Conservation (phyloP, 1,140 invertebrate genomes). For the Drusus annulatus region DNA sequence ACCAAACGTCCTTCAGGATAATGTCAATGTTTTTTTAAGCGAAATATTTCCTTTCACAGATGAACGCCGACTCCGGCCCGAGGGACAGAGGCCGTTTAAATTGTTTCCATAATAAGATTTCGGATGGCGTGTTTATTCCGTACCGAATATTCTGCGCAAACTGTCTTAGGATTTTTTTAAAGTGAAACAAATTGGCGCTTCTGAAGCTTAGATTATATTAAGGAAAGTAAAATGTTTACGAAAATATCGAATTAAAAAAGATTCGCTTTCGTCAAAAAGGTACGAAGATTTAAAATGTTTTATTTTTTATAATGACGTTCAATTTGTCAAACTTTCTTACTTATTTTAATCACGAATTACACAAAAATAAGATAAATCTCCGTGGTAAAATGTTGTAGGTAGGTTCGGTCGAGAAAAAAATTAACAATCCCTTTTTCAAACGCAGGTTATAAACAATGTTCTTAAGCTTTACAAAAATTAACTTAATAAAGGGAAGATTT, state of each 20-base stretch:
- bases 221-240: slow-evolving; percentile 12
- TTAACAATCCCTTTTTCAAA: too few relatives aligned
- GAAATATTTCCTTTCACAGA: slow-evolving; percentile 44
- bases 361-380: too few relatives aligned
- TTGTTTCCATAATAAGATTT: slow-evolving; percentile 46
- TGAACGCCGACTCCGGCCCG: slow-evolving; percentile 12
- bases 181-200: slow-evolving; percentile 38
- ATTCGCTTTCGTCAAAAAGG: background rate
- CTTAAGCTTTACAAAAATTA: background rate
- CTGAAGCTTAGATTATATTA: slow-evolving; percentile 24
- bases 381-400: too few relatives aligned
- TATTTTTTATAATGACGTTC: too few relatives aligned
- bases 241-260: slow-evolving; percentile 19
- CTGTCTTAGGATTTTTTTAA: slow-evolving; percentile 30
- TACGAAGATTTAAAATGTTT: background rate
- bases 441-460: background rate
- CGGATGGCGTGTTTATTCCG: slow-evolving; percentile 41
- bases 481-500: too few relatives aligned
- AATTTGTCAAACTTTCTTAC: too few relatives aligned
- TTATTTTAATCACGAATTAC: too few relatives aligned
- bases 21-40: slow-evolving; percentile 44
- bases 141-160: slow-evolving; percentile 19
- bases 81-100: slow-evolving; percentile 26
- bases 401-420: too few relatives aligned
- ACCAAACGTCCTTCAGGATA: slow-evolving; percentile 22